A percentile compares a stretch with the other conserved stretches of the same genome.
Conservation (phyloP, 2,888 invertebrate species). For the Shargacucullia verbasci region DNA sequence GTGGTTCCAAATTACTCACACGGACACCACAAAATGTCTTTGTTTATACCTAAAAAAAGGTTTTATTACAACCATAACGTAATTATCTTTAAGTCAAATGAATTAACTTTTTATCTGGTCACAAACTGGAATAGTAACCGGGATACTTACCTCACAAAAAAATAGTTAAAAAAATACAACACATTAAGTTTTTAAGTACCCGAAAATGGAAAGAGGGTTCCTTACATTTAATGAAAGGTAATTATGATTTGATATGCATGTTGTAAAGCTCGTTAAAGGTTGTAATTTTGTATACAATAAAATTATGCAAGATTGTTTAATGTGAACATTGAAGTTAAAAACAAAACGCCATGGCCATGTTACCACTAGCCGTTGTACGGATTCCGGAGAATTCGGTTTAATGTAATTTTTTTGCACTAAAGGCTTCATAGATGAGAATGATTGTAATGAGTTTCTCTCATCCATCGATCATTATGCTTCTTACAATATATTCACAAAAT, state of each 20-base stretch:
- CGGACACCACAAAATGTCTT: slow-evolving; percentile 33
- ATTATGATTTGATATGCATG: slow-evolving; percentile 41
- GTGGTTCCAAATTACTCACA: slow-evolving; percentile 15
- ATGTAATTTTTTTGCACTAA: no score
- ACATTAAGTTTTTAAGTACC: slow-evolving; percentile 32
- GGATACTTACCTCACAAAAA: slow-evolving; percentile 40
- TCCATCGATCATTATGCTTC: no score
- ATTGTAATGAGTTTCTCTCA: no score
- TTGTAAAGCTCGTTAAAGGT: slow-evolving; percentile 34
- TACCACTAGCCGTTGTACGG: slow-evolving; percentile 8
- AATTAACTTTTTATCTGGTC: slow-evolving; percentile 47
- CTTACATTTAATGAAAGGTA: slow-evolving; percentile 43
- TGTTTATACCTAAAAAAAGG: slow-evolving; percentile 36
- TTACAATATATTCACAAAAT: no score
- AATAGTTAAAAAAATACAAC: slow-evolving; percentile 43
- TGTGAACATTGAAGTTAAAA: slow-evolving; percentile 6
- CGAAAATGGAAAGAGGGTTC: slow-evolving; percentile 41
- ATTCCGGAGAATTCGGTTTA: no score
- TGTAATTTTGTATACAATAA: slow-evolving; percentile 39
- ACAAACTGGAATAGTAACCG: slow-evolving; percentile 28
- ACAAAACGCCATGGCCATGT: neutral
- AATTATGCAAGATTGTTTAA: slow-evolving; percentile 28
- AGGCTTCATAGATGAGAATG: no score
- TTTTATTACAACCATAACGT: slow-evolving; percentile 31
- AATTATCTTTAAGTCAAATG: slow-evolving; percentile 45